Evolutionary conservation across 2,797 vertebrate species (phyloP), one percentile per base, ranked within the genome.

Genomic region (Arnoldichthys spilopterus): DNA sequence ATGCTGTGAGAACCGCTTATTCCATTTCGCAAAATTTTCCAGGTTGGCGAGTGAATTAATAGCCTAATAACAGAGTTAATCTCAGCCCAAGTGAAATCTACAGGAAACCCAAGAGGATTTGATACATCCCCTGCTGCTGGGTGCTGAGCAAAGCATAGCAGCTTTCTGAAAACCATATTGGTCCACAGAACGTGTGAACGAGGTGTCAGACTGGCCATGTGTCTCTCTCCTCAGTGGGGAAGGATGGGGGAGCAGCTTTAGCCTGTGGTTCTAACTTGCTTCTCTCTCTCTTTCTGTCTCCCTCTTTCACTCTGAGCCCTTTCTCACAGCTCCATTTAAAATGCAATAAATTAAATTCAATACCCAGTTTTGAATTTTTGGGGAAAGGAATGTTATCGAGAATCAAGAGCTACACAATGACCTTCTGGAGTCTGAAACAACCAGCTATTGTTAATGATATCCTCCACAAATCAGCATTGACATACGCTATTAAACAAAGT

Each of bases 361-460:
- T 70, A 62, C 47, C 59, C 59, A 6, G 15, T 77, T 71, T 62
- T 61, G 62, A 40, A 59, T 58, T 68, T 70, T 80, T 47, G 59
- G 59, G 51, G 58, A 77, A 77, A 54, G 59, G 82, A 86, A 82
- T 82, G 77, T 86, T 85, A 83, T 86, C 83, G 73, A 61, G 64
- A 77, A 66, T 68, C 63, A 70, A 73, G 72, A 67, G 20, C 74
- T 54, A 40, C 37, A 72, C 58, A 75, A 43, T 72, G 47, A 47
- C 43, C 47, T 76, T 62, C 40, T 56, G 62, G 62, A 30, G 43
- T 71, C 59, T 54, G 24, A 45, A 67, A 86, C 83, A 56, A 81
- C 79, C 82, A 53, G 2, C 45, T 49, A 80, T 70, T 78, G 79
- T 83, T 77, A 64, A 68, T n/a, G 13, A 34, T 70, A 86, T 85